These are phyloP conservation scores for Pachyrhynchus sulphureomaculatus DNA, from an alignment of 1,140 invertebrate species.

Conservation along the genomic window DNA sequence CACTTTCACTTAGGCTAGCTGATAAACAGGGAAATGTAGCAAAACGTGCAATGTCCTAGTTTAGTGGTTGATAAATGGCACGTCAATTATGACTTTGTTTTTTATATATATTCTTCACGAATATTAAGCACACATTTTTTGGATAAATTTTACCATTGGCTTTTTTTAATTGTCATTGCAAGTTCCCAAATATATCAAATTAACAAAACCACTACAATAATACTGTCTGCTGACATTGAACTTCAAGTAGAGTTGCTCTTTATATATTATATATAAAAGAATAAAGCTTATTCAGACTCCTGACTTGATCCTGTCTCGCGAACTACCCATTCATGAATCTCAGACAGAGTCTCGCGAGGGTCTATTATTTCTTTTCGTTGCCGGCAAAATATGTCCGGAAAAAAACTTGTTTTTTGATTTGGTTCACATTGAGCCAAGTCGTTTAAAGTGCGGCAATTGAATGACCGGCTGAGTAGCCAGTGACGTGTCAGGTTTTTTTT, in stretches of 20 bases:
- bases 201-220: too few species aligned
- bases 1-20: too few species aligned
- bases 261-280: slow-evolving; percentile 7
- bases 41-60: too few species aligned
- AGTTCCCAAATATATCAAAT: too few species aligned
- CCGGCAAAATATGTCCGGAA: slow-evolving; percentile 3
- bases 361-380: slow-evolving; percentile 14
- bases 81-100: too few species aligned
- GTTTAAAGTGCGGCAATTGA: slow-evolving; percentile 1
- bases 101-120: too few species aligned
- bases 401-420: slow-evolving; percentile 8
- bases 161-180: too few species aligned
- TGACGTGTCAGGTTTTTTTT: slow-evolving; percentile 2
- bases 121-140: too few species aligned
- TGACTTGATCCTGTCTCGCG: slow-evolving; percentile 9
- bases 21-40: too few species aligned
- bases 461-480: slow-evolving; percentile 9
- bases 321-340: slow-evolving; percentile 16
- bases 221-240: slow-evolving; percentile 16
- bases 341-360: slow-evolving; percentile 2
- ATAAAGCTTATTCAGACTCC: slow-evolving; percentile 6
- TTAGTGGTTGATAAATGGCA: too few species aligned
- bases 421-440: not conserved
- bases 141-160: too few species aligned
- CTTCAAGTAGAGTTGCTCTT: slow-evolving; percentile 9